A percentile compares a stretch with the other conserved stretches of the same genome.
Evolutionary conservation across 2,888 invertebrate species (phyloP).

Genomic region (Eupithecia exiguata): DNA sequence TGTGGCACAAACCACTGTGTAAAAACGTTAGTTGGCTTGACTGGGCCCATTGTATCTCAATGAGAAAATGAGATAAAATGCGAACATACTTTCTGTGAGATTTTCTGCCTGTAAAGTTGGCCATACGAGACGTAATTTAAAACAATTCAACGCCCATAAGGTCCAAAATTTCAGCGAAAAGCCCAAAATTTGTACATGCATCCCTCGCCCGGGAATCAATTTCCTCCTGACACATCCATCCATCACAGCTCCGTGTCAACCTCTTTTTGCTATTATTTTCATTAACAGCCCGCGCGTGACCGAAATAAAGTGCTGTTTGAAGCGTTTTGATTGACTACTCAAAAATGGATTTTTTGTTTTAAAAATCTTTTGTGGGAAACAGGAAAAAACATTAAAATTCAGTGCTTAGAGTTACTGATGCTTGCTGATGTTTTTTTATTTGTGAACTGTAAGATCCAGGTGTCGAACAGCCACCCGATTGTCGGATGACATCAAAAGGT

Average conservation of each 20-base stretch:
- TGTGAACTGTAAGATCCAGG: too few species aligned
- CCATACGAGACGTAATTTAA: neutral
- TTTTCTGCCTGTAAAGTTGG: neutral
- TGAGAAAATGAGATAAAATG: neutral
- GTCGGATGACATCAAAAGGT: too few species aligned
- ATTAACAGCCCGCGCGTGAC: constrained; percentile 73
- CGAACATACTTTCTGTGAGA: neutral
- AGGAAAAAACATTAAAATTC: neutral
- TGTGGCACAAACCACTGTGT: neutral
- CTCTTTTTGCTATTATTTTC: constrained; percentile 74
- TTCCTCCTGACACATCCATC: constrained; percentile 54
- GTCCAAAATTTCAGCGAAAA: neutral
- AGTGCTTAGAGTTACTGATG: neutral
- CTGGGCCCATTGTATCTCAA: neutral
- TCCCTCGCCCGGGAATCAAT: constrained; percentile 39
- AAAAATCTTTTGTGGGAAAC: neutral
- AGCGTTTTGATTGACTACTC: constrained; percentile 33
- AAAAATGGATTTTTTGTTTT: neutral
- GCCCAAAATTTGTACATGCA: constrained; percentile 26
- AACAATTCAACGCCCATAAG: neutral
- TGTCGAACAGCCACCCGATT: too few species aligned
- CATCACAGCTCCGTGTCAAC: constrained; percentile 56
- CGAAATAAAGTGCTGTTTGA: constrained; percentile 71
- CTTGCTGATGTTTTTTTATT: neutral
- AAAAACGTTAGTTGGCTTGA: neutral